A percentile compares a stretch with the other conserved stretches of the same genome.
phyloP scores from a whole-genome alignment of 2,113 vertebrate species.

The Ahaetulla prasina region DNA sequence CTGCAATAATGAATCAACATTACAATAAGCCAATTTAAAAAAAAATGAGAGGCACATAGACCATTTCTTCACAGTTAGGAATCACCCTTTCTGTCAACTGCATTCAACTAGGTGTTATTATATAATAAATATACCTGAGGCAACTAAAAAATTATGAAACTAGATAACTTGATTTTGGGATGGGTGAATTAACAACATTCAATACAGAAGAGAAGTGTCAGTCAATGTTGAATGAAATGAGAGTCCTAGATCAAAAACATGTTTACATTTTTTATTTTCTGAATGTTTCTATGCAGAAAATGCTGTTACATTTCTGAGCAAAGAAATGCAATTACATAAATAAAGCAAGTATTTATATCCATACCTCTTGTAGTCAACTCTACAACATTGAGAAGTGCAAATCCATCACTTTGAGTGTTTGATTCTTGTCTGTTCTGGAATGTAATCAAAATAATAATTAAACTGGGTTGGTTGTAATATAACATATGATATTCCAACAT shows the following conservation, averaged over 20 bases:
- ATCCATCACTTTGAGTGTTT: constrained; percentile 49
- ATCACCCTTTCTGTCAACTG: background rate
- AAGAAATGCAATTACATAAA: constrained; percentile 19
- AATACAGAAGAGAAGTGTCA: background rate
- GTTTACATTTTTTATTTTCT: background rate
- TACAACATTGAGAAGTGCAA: constrained; percentile 35
- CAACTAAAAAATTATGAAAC: background rate
- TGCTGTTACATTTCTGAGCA: constrained; percentile 6
- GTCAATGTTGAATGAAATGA: background rate
- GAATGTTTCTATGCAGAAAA: background rate
- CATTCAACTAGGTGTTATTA: background rate
- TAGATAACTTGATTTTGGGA: background rate
- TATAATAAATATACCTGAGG: background rate
- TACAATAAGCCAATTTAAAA: background rate
- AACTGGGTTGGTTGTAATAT: constrained; percentile 18
- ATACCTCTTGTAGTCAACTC: constrained; percentile 69
- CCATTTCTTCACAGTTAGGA: background rate
- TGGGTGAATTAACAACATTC: background rate
- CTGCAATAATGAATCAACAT: background rate
- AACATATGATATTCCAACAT: constrained; percentile 22
- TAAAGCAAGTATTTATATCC: background rate
- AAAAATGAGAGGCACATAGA: background rate
- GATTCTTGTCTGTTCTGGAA: constrained; percentile 64
- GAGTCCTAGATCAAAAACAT: background rate
- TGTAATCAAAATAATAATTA: constrained; percentile 54